phyloP scores from a whole-genome alignment of 2,113 vertebrate genomes.

The Austrofundulus limnaeus region DNA sequence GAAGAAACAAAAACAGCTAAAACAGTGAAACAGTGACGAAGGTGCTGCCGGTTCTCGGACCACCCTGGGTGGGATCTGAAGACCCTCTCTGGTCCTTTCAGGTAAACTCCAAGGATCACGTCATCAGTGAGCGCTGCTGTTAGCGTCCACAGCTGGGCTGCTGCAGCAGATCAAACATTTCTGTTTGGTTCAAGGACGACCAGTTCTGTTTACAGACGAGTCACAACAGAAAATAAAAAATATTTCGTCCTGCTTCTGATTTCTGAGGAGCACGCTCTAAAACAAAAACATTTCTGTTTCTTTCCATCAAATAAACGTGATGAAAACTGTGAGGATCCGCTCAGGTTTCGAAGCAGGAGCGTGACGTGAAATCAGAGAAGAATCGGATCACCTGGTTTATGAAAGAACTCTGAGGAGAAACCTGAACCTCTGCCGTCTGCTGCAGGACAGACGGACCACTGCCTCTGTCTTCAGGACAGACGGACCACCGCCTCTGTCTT shows the following conservation, averaged over 20 bases:
- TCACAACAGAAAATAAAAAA: constrained; percentile 4
- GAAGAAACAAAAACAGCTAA: no score
- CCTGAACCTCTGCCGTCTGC: constrained; percentile 44
- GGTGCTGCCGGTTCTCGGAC: constrained; percentile 3
- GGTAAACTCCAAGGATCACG: constrained; percentile 44
- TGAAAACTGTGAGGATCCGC: constrained; percentile 8
- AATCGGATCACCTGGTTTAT: constrained; percentile 44
- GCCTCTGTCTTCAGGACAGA: no score
- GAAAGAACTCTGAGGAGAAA: constrained; percentile 53
- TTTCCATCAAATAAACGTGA: background rate
- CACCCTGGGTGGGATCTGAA: constrained; percentile 27
- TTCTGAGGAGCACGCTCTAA: constrained; percentile 11
- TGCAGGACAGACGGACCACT: no score
- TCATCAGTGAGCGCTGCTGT: constrained; percentile 33
- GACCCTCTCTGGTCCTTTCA: constrained; percentile 1
- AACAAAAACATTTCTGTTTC: constrained; percentile 7
- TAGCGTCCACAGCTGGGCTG: constrained; percentile 28
- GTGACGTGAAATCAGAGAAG: constrained; percentile 42
- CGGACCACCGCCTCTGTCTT: no score
- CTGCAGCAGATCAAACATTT: constrained; percentile 46
- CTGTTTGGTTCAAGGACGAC: constrained; percentile 49
- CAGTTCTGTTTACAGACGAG: constrained; percentile 32
- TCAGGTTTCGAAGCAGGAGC: constrained; percentile 41
- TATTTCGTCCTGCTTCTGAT: constrained; percentile 14
- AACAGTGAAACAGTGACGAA: background rate